Evolutionary conservation across 2,888 invertebrate genomes (phyloP).

Genomic region (Prionchulus punctatus): DNA sequence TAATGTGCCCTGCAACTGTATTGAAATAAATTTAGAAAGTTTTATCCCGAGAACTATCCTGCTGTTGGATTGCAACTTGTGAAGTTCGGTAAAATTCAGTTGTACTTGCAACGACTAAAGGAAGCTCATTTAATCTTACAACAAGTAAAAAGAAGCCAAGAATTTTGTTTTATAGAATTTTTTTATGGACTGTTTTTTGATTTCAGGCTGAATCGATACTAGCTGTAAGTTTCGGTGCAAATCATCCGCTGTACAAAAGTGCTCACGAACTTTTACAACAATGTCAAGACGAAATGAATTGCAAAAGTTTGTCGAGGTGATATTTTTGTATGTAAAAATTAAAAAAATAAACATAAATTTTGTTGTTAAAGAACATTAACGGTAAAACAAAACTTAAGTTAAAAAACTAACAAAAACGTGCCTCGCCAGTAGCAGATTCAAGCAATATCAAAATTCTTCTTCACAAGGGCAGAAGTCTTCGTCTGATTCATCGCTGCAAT

Average conservation of each 20-base stretch:
- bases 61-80: neutral
- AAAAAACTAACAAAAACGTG: too few relatives aligned
- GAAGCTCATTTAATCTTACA: neutral
- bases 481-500: too few relatives aligned
- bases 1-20: neutral
- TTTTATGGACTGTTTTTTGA: neutral
- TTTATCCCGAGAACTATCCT: slow-evolving; percentile 4
- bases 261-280: neutral
- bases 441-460: too few relatives aligned
- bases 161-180: neutral
- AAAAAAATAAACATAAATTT: too few relatives aligned
- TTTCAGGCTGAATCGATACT: slow-evolving; percentile 1
- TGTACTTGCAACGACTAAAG: neutral
- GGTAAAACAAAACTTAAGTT: too few relatives aligned
- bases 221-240: neutral
- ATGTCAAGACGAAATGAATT: slow-evolving; percentile 5
- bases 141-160: slow-evolving; percentile 1
- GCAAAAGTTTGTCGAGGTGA: too few relatives aligned
- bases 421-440: too few relatives aligned
- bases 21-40: neutral
- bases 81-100: neutral
- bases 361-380: too few relatives aligned
- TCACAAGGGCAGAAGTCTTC: too few relatives aligned
- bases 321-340: too few relatives aligned
- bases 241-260: neutral